phyloP scores from a whole-genome alignment of 2,888 invertebrate genomes.

The Thelaira solivaga region DNA sequence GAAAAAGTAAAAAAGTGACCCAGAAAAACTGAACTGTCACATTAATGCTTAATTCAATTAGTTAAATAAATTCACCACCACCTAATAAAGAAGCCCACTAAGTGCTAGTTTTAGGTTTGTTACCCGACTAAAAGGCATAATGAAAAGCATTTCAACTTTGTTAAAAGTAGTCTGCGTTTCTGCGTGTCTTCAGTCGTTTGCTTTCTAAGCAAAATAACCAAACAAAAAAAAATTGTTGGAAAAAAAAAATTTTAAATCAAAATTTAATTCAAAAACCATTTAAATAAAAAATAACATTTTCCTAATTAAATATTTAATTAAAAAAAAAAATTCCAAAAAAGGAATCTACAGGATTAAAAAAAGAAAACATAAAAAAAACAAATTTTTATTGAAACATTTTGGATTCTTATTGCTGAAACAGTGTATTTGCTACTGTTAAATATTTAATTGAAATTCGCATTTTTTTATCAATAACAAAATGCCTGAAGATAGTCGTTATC shows the following conservation, averaged over 20 bases:
- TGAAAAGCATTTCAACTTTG: slow-evolving; percentile 48
- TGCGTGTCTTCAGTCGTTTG: slow-evolving; percentile 55
- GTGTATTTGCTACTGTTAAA: too few relatives aligned
- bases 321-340: background rate
- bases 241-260: background rate
- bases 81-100: slow-evolving; percentile 64
- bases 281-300: too few relatives aligned
- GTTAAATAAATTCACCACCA: slow-evolving; percentile 57
- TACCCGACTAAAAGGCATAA: slow-evolving; percentile 60
- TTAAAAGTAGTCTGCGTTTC: slow-evolving; percentile 61
- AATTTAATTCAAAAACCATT: background rate
- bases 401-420: too few relatives aligned
- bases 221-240: background rate
- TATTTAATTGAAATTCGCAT: background rate
- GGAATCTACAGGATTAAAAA: too few relatives aligned
- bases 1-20: slow-evolving; percentile 28
- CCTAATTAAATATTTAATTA: background rate
- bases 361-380: too few relatives aligned
- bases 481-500: slow-evolving; percentile 69
- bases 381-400: too few relatives aligned
- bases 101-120: slow-evolving; percentile 59
- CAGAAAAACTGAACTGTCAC: slow-evolving; percentile 42
- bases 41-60: slow-evolving; percentile 63
- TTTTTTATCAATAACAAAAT: slow-evolving; percentile 55
- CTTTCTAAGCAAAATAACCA: background rate